Conservation (phyloP, 2,113 vertebrate genomes). For the Girardinichthys multiradiatus region DNA sequence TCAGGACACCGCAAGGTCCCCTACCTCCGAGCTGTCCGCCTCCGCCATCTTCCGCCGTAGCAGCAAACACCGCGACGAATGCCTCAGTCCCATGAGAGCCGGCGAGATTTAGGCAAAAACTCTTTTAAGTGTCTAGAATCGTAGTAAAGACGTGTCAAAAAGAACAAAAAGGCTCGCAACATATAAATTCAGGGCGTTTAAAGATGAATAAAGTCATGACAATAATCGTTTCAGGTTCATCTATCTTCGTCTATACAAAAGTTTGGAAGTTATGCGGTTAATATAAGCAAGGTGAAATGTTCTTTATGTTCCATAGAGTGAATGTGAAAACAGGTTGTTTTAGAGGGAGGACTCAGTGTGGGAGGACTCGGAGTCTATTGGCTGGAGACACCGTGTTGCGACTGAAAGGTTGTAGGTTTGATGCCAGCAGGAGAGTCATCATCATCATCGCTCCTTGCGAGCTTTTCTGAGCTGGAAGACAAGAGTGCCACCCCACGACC, state of each 20-base stretch:
- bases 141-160: constrained; percentile 14
- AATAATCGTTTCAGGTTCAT: neutral
- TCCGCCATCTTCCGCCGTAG: constrained; percentile 98
- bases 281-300: constrained; percentile 16
- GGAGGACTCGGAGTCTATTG: constrained; percentile 16
- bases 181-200: neutral
- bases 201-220: constrained; percentile 11
- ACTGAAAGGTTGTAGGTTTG: constrained; percentile 47
- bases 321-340: constrained; percentile 43
- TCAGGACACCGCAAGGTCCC: constrained; percentile 70
- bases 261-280: constrained; percentile 36
- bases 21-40: constrained; percentile 93
- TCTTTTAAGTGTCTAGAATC: constrained; percentile 40
- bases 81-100: constrained; percentile 97
- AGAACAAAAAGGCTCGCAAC: neutral
- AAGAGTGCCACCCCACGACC: neutral
- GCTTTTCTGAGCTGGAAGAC: neutral
- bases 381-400: constrained; percentile 8
- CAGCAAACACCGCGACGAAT: constrained; percentile 98
- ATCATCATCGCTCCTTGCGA: neutral
- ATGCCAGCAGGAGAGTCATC: constrained; percentile 33
- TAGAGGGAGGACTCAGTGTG: constrained; percentile 22
- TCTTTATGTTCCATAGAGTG: constrained; percentile 42
- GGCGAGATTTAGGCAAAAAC: constrained; percentile 78
- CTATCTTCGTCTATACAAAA: constrained; percentile 31